phyloP scores from a whole-genome alignment of 2,888 invertebrate genomes.

The Prosapia bicincta region DNA sequence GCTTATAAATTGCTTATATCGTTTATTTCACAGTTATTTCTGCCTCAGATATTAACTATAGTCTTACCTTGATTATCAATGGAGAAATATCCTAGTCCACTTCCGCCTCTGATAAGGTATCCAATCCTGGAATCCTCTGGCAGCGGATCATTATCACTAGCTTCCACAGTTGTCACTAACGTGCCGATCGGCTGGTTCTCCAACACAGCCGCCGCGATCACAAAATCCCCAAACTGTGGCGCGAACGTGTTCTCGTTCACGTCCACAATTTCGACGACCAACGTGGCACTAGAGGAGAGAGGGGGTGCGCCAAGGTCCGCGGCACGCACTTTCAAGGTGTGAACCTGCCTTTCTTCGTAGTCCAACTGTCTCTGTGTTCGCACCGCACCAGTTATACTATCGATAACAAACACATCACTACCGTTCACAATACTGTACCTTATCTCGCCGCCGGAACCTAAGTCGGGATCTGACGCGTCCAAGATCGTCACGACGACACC shows the following conservation, averaged over 20 bases:
- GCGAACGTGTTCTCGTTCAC: conserved; percentile 90
- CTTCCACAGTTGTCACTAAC: conserved; percentile 71
- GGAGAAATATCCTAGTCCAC: conserved; percentile 87
- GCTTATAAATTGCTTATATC: no score
- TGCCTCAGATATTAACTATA: no score
- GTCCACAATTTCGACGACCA: conserved; percentile 85
- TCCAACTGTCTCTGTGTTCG: conserved; percentile 75
- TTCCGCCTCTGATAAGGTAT: conserved; percentile 84
- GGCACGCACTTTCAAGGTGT: conserved; percentile 81
- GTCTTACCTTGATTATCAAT: conserved; percentile 62
- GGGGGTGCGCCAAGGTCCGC: conserved; percentile 82
- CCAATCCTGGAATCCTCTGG: conserved; percentile 77
- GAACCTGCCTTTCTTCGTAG: conserved; percentile 86
- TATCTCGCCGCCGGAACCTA: conserved; percentile 76
- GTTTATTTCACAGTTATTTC: no score
- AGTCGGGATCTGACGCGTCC: conserved; percentile 80
- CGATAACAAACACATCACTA: conserved; percentile 73
- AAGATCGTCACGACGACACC: conserved; percentile 85
- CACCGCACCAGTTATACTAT: conserved; percentile 80
- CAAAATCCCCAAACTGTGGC: conserved; percentile 79
- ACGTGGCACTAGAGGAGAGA: conserved; percentile 71
- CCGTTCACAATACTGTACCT: conserved; percentile 60
- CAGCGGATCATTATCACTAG: conserved; percentile 74
- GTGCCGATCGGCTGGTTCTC: conserved; percentile 80
- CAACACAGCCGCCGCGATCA: conserved; percentile 66